phyloP scores from a whole-genome alignment of 2,888 invertebrate species.

The Auanema freiburgensis region DNA sequence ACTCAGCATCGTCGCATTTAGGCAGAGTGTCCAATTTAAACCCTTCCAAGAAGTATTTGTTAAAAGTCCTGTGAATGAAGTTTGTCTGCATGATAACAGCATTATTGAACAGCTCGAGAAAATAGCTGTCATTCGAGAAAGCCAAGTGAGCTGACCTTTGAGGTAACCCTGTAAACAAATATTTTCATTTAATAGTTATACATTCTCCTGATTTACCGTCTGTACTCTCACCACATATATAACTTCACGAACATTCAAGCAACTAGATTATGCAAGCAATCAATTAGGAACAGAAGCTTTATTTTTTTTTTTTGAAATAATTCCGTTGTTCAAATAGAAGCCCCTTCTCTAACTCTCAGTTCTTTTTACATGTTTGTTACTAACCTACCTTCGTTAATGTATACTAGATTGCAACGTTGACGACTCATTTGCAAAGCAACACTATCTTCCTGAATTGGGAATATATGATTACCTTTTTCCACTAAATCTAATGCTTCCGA shows the following conservation, averaged over 20 bases:
- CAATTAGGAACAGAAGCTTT: not conserved
- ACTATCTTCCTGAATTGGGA: constrained; percentile 50
- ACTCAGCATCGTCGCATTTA: constrained; percentile 28
- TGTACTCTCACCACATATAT: too few relatives aligned
- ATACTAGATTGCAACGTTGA: constrained; percentile 45
- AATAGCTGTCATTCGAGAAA: constrained; percentile 29
- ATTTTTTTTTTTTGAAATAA: not conserved
- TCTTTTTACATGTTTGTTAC: not conserved
- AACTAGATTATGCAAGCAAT: too few relatives aligned
- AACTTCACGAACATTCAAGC: too few relatives aligned
- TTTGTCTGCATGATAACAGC: constrained; percentile 35
- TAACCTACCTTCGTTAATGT: constrained; percentile 38
- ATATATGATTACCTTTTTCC: constrained; percentile 46
- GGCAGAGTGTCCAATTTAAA: constrained; percentile 33
- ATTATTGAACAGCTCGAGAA: constrained; percentile 24
- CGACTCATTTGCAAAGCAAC: constrained; percentile 46
- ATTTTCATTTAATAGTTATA: constrained; percentile 3
- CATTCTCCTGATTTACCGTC: not conserved
- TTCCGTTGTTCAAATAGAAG: not conserved
- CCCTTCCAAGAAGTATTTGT: constrained; percentile 35
- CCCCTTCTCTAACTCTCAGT: too few relatives aligned
- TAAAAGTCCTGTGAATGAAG: constrained; percentile 38
- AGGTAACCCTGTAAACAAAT: constrained; percentile 28
- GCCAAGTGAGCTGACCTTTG: constrained; percentile 38
- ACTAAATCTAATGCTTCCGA: constrained; percentile 49